phyloP scores from a whole-genome alignment of 2,797 vertebrate species.

The Micromesistius poutassou region DNA sequence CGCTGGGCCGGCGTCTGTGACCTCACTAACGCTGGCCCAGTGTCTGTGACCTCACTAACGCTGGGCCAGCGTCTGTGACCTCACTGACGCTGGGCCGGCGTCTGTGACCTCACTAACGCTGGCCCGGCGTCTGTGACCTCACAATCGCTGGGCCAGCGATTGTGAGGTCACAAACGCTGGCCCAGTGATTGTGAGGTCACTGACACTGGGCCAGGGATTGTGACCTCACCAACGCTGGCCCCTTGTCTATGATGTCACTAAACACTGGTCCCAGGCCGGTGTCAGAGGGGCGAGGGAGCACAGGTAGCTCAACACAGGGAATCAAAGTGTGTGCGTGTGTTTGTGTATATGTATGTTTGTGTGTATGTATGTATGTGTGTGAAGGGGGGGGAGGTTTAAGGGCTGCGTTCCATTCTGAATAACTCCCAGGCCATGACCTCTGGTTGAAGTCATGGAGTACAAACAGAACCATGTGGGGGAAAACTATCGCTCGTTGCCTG shows the following conservation, averaged over 20 bases:
- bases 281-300: background rate
- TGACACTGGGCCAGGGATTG: background rate
- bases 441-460: background rate
- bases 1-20: too few species aligned
- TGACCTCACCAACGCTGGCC: too few species aligned
- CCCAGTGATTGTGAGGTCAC: background rate
- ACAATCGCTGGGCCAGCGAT: too few species aligned
- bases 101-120: background rate
- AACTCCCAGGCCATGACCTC: constrained; percentile 1
- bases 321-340: background rate
- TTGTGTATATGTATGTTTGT: background rate
- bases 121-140: background rate
- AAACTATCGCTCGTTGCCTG: background rate
- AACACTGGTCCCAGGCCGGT: background rate
- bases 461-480: background rate
- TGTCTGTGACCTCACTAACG: background rate
- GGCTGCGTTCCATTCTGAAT: background rate
- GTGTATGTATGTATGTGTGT: too few species aligned
- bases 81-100: too few species aligned
- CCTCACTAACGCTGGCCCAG: too few species aligned
- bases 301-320: constrained; percentile 7
- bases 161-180: background rate
- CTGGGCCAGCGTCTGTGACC: too few species aligned
- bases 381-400: background rate
- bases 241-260: background rate